Percentiles rank a stretch among this genome's conserved stretches.
phyloP scores from a whole-genome alignment of 2,113 vertebrate species.

The Bubo blakistoni region DNA sequence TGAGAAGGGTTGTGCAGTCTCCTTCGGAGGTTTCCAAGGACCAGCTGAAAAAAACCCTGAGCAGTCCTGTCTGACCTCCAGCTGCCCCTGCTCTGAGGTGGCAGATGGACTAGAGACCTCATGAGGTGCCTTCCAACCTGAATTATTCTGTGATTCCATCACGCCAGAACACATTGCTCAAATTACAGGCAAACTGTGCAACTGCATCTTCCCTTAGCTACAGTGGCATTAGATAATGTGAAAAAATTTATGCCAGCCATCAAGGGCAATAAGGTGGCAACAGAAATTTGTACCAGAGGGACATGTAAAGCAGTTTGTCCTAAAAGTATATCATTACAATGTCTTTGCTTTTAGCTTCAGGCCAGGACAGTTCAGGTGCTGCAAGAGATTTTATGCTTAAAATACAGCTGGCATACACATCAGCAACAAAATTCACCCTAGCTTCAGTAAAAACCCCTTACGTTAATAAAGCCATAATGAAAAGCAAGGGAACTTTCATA shows the following conservation, averaged over 20 bases:
- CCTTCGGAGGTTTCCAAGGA: neutral
- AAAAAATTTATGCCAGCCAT: slow-evolving; percentile 12
- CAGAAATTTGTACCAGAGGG: neutral
- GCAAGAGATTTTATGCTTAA: neutral
- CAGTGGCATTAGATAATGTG: neutral
- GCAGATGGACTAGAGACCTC: neutral
- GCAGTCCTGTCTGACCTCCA: neutral
- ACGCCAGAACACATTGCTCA: neutral
- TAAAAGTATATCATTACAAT: neutral
- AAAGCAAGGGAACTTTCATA: neutral
- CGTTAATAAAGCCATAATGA: neutral
- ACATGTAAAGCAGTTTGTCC: neutral
- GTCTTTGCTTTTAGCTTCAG: slow-evolving; percentile 2
- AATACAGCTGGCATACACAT: neutral
- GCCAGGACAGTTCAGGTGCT: neutral
- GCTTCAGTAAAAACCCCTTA: neutral
- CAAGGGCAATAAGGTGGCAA: neutral
- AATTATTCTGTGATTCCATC: neutral
- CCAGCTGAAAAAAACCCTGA: neutral
- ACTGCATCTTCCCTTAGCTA: neutral
- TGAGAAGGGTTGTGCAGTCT: neutral
- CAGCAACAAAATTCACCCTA: neutral
- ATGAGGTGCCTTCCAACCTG: neutral
- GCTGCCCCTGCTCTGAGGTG: neutral
- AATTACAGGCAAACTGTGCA: neutral